Conservation (phyloP, 2,797 vertebrate species). For the Momotus momota region DNA sequence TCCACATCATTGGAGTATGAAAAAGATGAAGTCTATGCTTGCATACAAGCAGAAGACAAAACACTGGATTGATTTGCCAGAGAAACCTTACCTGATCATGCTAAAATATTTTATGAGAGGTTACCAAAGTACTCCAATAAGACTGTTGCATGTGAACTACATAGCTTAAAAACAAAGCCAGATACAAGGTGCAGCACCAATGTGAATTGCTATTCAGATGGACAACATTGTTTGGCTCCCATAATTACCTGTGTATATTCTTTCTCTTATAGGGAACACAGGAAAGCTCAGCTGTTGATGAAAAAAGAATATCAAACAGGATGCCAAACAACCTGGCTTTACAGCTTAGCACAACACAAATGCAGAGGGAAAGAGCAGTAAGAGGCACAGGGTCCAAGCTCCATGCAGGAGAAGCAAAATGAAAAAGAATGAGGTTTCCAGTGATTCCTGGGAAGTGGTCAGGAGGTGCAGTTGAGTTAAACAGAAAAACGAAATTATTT, state of each 20-base stretch:
- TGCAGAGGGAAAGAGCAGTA: fast-evolving
- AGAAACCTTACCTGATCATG: not conserved
- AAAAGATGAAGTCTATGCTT: not conserved
- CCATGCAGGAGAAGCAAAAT: not conserved
- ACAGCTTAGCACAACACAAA: not conserved
- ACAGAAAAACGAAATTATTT: not conserved
- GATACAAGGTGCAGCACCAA: not conserved
- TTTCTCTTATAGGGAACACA: not conserved
- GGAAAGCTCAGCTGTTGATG: not conserved
- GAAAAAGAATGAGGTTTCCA: not conserved
- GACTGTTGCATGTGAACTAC: not conserved
- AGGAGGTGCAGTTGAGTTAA: not conserved
- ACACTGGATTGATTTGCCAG: not conserved
- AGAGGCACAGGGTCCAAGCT: not conserved
- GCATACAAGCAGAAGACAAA: not conserved
- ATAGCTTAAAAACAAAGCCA: not conserved
- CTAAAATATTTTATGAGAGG: not conserved
- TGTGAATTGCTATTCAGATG: fast-evolving
- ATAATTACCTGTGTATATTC: not conserved
- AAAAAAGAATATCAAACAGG: not conserved
- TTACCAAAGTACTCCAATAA: not conserved
- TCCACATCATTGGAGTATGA: not conserved
- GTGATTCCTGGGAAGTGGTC: not conserved
- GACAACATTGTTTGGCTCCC: not conserved
- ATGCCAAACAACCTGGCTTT: not conserved